Percentiles rank a stretch among this genome's conserved stretches.
Conservation (phyloP, 2,888 invertebrate species). For the Drosophila sordidula region DNA sequence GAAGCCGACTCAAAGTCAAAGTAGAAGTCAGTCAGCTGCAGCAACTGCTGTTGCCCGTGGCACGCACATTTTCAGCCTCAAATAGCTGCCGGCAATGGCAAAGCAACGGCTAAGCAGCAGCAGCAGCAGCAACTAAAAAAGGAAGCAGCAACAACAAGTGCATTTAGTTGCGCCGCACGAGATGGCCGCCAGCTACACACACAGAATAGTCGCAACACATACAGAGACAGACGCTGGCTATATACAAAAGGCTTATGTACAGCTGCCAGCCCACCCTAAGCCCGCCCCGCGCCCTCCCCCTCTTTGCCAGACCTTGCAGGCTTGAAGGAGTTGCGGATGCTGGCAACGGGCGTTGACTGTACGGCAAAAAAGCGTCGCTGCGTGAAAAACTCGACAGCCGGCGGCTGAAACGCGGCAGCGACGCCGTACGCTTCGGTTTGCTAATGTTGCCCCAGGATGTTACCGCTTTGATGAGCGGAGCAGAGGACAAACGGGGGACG, state of each 20-base stretch:
- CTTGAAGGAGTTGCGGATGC: slow-evolving; percentile 73
- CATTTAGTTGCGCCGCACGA: slow-evolving; percentile 74
- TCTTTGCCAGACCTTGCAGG: slow-evolving; percentile 18
- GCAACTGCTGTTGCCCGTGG: slow-evolving; percentile 44
- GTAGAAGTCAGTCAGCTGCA: slow-evolving; percentile 59
- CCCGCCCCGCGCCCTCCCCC: background rate
- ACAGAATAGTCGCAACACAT: slow-evolving; percentile 42
- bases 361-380: slow-evolving; percentile 76
- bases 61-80: slow-evolving; percentile 62
- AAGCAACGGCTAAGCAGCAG: slow-evolving; percentile 58
- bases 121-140: slow-evolving; percentile 37
- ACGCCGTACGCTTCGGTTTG: slow-evolving; percentile 74
- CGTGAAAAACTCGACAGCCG: slow-evolving; percentile 69
- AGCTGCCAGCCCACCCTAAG: background rate
- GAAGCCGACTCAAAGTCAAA: slow-evolving; percentile 59
- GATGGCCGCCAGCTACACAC: slow-evolving; percentile 52
- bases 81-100: slow-evolving; percentile 65
- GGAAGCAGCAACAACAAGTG: slow-evolving; percentile 61
- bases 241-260: slow-evolving; percentile 70
- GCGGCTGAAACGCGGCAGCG: slow-evolving; percentile 45
- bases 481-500: slow-evolving; percentile 35
- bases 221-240: slow-evolving; percentile 29
- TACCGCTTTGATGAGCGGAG: slow-evolving; percentile 77
- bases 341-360: slow-evolving; percentile 60
- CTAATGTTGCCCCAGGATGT: slow-evolving; percentile 76